Conservation (phyloP, 2,797 vertebrate genomes). For the Mus spretus region DNA sequence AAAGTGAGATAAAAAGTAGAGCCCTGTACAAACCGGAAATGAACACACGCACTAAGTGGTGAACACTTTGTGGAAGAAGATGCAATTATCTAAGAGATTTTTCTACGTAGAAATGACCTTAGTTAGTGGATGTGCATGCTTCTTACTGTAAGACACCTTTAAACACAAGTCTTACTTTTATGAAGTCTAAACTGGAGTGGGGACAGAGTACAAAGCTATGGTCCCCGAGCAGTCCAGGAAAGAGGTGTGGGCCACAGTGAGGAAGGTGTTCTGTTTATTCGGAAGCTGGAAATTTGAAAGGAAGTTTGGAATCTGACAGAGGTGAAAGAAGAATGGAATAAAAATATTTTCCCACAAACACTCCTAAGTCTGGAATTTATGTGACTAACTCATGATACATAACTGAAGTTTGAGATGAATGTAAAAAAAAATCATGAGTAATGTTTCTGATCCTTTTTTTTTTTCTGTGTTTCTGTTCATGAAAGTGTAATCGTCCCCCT, state of each 20-base stretch:
- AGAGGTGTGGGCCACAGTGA: not conserved
- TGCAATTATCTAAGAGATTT: not conserved
- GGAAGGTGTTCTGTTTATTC: not conserved
- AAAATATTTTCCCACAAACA: slow-evolving; percentile 83
- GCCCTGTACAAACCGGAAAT: not conserved
- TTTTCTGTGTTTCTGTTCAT: slow-evolving; percentile 54
- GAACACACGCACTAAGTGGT: not conserved
- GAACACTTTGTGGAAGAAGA: not conserved
- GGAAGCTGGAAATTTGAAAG: slow-evolving; percentile 55
- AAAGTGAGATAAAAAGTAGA: not conserved
- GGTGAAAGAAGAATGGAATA: slow-evolving; percentile 53
- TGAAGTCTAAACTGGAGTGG: not conserved
- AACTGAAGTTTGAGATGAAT: slow-evolving; percentile 58
- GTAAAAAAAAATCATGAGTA: slow-evolving; percentile 74
- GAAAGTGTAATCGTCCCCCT: slow-evolving; percentile 11
- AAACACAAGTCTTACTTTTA: not conserved
- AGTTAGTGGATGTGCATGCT: not conserved
- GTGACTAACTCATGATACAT: slow-evolving; percentile 70
- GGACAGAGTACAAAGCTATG: not conserved
- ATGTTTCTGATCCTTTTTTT: slow-evolving; percentile 63
- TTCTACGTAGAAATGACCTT: slow-evolving; percentile 28
- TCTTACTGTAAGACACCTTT: slow-evolving; percentile 12
- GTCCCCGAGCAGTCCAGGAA: not conserved
- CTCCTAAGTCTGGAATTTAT: slow-evolving; percentile 83
- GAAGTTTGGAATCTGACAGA: slow-evolving; percentile 61